These are phyloP conservation scores for Danaus plexippus DNA, from an alignment of 1,140 invertebrate genomes.

Conservation along the genomic window DNA sequence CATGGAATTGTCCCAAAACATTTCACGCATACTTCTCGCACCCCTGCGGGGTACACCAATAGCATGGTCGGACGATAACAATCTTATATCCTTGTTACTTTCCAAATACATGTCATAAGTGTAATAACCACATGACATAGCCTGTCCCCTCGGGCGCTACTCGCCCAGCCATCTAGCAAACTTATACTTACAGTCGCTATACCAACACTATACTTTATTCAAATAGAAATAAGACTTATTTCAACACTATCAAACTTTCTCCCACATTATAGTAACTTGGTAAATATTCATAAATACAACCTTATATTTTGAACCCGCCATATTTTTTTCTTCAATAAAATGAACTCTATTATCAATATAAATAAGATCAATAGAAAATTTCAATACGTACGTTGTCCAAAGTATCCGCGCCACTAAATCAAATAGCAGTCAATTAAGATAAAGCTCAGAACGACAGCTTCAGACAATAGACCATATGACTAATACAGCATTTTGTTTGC, in stretches of 20 bases:
- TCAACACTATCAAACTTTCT: conserved; percentile 21
- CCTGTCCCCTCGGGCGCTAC: conserved; percentile 52
- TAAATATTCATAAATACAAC: conserved; percentile 25
- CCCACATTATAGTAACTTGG: conserved; percentile 28
- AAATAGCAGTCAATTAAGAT: conserved; percentile 69
- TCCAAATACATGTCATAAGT: conserved; percentile 52
- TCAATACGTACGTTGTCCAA: conserved; percentile 1
- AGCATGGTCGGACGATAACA: conserved; percentile 40
- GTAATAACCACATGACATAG: conserved; percentile 46
- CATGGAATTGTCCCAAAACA: conserved; percentile 38
- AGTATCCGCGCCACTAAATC: conserved; percentile 53
- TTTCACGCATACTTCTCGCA: conserved; percentile 26
- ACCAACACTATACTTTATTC: conserved; percentile 11
- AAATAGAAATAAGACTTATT: conserved; percentile 21
- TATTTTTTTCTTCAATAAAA: conserved; percentile 9
- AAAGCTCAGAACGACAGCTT: conserved; percentile 58
- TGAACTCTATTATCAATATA: conserved; percentile 9
- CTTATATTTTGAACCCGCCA: background rate
- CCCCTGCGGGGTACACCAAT: conserved; percentile 37
- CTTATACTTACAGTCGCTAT: conserved; percentile 16
- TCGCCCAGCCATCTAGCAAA: conserved; percentile 35
- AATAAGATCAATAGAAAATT: conserved; percentile 8
- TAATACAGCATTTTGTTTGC: conserved; percentile 60
- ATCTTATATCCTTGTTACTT: conserved; percentile 67
- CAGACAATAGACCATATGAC: conserved; percentile 63